Base-by-base conservation (phyloP, 2,797 vertebrate genomes). In the Neosilurus hyrtlii region DNA sequence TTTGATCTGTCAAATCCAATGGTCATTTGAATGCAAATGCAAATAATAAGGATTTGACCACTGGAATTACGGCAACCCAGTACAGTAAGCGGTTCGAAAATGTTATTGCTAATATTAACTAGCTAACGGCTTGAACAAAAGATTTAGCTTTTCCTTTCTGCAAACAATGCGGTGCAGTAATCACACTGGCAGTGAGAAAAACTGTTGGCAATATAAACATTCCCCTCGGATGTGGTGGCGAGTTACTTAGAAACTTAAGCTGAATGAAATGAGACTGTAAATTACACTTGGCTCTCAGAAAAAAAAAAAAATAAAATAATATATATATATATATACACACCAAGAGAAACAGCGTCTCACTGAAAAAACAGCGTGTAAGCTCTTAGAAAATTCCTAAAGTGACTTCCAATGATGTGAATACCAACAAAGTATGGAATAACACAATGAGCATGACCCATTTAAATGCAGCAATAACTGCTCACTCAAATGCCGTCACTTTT, bases 401-500 rank as follows among this genome's bases (percentile, higher is more conserved):
- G 62, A 77, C 22, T 57, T 57, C 49, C 16, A 37, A 35, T 22
- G 9, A 35, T 8, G 16, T 57, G 16, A 75, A 35, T 57, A 8
- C 12, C n/a, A 18, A n/a, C 54, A 54, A 71, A 51, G 66, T 22
- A 35, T 4, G 24, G 56, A 43, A 77, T 63, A 26, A 77, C 37
- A 20, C 37, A 10, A 3, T 11, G 22, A 26, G 43, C n/a, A 52
- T 18, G 22, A 77, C 59, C 35, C 4, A 78, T 51, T 26, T 51
- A 51, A 43, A 30, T 1, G 16, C 61, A 12, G 9, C 76, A 51
- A 26, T 65, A 78, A 65, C 8, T 63, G 57, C 74, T 62, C 59
- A 63, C 59, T 78, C 63, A 51, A 78, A 49, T 86, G 79, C 86
- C 84, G 83, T 82, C 86, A 88, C 18, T 86, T 88, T 88, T 84